These are phyloP conservation scores for Bibio marci DNA, from an alignment of 2,888 invertebrate species.

Conservation along the genomic window DNA sequence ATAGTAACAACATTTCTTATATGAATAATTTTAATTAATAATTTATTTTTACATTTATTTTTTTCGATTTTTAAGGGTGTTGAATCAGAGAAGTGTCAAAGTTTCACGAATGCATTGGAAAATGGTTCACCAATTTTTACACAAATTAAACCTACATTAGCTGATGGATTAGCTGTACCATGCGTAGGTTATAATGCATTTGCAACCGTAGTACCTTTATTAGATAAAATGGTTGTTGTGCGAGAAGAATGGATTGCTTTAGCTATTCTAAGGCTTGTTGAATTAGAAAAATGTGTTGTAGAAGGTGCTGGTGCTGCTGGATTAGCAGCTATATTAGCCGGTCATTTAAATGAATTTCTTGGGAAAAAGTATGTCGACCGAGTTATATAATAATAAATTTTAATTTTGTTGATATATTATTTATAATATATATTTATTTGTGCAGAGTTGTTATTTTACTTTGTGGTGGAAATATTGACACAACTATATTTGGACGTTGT, in stretches of 20 bases:
- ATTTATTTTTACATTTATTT: slow-evolving; percentile 3
- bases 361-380: slow-evolving; percentile 49
- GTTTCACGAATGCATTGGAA: slow-evolving; percentile 58
- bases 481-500: slow-evolving; percentile 74
- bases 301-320: slow-evolving; percentile 83
- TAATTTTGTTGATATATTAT: not conserved
- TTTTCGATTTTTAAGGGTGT: slow-evolving; percentile 45
- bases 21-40: not conserved
- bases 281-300: slow-evolving; percentile 75
- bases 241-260: slow-evolving; percentile 72
- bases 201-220: slow-evolving; percentile 47
- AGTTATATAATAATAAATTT: slow-evolving; percentile 4
- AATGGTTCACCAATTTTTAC: slow-evolving; percentile 50
- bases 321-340: slow-evolving; percentile 69
- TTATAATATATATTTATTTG: slow-evolving; percentile 8
- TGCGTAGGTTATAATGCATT: slow-evolving; percentile 75
- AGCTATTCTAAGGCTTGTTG: slow-evolving; percentile 59
- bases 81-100: slow-evolving; percentile 81
- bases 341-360: slow-evolving; percentile 58
- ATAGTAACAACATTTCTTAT: slow-evolving; percentile 38
- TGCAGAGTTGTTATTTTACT: slow-evolving; percentile 65
- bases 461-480: slow-evolving; percentile 85
- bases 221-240: slow-evolving; percentile 68
- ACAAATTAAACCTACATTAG: slow-evolving; percentile 54
- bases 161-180: slow-evolving; percentile 80